Base-by-base conservation (phyloP, 2,113 vertebrate species). In the Cyrtonyx montezumae region DNA sequence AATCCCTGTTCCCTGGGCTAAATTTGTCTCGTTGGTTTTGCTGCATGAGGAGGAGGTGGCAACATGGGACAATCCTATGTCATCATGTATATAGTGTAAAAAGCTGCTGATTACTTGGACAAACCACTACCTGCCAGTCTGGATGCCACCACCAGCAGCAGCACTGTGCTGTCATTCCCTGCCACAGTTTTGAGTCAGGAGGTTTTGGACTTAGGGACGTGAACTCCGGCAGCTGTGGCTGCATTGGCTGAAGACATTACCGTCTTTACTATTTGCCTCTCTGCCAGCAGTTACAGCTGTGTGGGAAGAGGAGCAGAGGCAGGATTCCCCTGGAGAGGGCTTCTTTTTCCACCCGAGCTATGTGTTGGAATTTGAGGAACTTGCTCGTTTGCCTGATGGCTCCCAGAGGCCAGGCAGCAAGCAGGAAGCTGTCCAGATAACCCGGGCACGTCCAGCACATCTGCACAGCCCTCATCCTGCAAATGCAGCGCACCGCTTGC, bases 11-110 rank as follows among this genome's bases (percentile, higher is more conserved):
- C 30, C 46, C 37, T 19, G n/a, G 40, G 65, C 21, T 20, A 36
- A n/a, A 3, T 2, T 17, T 5, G 2, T 32, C 34, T 74, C 42
- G 53, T 2, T 2, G 42, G 46, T 87, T 87, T 67, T 1, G 4
- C 37, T 30, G 56, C 1, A 0, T 5, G 34, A 78, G 55, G 28
- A 90, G 8, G 34, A 62, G 36, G 28, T 23, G 40, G 18, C 53
- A 77, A 32, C 65, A 26, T 40, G 36, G 70, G 42, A 71, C 18
- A 68, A 80, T 23, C 9, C 46, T 9, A 0, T 8, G 30, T 36
- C 51, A 71, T 43, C 36, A 1, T 8, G 11, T n/a, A n/a, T n/a
- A 5, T 30, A 49, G 58, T 0, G 0, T 15, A 45, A 56, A 5
- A 36, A n/a, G 49, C 59, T 58, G 0, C 65, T 13, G 13, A 9